A percentile compares a stretch with the other conserved stretches of the same genome.
Conservation (phyloP, 2,888 invertebrate genomes). For the Campoletis raptor region DNA sequence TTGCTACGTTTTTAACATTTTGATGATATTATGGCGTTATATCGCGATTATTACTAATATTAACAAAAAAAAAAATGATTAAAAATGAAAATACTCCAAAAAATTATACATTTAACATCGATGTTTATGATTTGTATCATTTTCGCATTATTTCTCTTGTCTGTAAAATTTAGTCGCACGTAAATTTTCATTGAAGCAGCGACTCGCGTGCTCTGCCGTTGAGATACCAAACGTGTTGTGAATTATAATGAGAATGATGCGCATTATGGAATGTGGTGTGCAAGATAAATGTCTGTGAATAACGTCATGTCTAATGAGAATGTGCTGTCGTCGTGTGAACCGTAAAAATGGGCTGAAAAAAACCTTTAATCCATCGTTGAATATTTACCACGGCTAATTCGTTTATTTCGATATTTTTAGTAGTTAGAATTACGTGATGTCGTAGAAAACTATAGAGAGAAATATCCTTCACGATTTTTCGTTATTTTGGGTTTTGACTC, state of each 20-base stretch:
- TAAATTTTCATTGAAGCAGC: slow-evolving; percentile 35
- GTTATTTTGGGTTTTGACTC: background rate
- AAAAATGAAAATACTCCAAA: background rate
- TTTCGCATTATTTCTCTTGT: slow-evolving; percentile 7
- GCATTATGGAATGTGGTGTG: slow-evolving; percentile 63
- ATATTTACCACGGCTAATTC: slow-evolving; percentile 29
- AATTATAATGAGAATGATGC: slow-evolving; percentile 48
- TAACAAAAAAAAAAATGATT: background rate
- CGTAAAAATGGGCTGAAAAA: slow-evolving; percentile 27
- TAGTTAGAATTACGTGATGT: slow-evolving; percentile 23
- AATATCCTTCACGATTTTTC: slow-evolving; percentile 9
- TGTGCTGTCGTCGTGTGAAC: slow-evolving; percentile 43
- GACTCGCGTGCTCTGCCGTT: slow-evolving; percentile 28
- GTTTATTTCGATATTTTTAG: slow-evolving; percentile 21
- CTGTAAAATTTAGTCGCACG: slow-evolving; percentile 27
- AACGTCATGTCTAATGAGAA: slow-evolving; percentile 57
- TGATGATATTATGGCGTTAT: background rate
- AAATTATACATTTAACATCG: background rate
- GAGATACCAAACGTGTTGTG: slow-evolving; percentile 41
- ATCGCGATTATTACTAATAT: background rate
- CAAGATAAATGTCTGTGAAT: slow-evolving; percentile 57
- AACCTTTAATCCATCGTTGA: slow-evolving; percentile 3
- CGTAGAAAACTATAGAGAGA: slow-evolving; percentile 9
- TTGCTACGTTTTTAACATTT: background rate
- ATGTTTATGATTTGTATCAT: background rate